Evolutionary conservation across 2,113 vertebrate genomes (phyloP).

Genomic region (Gambusia affinis): DNA sequence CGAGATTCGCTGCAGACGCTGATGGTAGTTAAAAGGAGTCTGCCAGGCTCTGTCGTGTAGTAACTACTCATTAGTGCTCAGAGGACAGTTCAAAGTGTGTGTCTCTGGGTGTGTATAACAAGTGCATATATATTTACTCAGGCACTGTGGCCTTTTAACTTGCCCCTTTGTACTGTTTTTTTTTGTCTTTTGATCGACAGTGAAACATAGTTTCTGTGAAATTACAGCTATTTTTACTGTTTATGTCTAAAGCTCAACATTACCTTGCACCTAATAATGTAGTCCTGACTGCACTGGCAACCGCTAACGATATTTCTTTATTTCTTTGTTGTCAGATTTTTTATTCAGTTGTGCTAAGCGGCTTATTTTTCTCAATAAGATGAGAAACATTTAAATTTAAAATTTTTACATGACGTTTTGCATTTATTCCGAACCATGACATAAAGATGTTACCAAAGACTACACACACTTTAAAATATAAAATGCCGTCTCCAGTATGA

Average conservation of each 20-base stretch:
- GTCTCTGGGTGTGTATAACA: constrained; percentile 29
- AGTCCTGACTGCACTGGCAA: background rate
- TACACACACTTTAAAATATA: too few species aligned
- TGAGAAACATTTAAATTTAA: too few species aligned
- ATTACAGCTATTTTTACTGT: constrained; percentile 27
- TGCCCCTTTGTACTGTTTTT: background rate
- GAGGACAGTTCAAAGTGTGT: constrained; percentile 31
- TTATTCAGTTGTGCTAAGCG: too few species aligned
- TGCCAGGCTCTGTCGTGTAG: constrained; percentile 30
- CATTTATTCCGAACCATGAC: too few species aligned
- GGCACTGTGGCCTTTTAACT: constrained; percentile 9
- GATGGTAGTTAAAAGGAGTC: constrained; percentile 37
- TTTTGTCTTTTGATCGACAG: background rate
- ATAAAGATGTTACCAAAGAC: too few species aligned
- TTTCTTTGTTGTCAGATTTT: too few species aligned
- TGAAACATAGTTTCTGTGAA: constrained; percentile 16
- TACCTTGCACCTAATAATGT: constrained; percentile 13
- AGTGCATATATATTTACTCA: constrained; percentile 16
- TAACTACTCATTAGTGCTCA: constrained; percentile 43
- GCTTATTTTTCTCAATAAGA: too few species aligned
- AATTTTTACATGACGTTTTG: too few species aligned
- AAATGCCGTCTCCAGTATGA: too few species aligned
- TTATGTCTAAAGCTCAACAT: constrained; percentile 17
- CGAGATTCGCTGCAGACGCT: constrained; percentile 10
- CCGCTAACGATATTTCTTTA: background rate